These are phyloP conservation scores for Prunella fulvescens DNA, from an alignment of 2,113 vertebrate species.

Conservation along the genomic window DNA sequence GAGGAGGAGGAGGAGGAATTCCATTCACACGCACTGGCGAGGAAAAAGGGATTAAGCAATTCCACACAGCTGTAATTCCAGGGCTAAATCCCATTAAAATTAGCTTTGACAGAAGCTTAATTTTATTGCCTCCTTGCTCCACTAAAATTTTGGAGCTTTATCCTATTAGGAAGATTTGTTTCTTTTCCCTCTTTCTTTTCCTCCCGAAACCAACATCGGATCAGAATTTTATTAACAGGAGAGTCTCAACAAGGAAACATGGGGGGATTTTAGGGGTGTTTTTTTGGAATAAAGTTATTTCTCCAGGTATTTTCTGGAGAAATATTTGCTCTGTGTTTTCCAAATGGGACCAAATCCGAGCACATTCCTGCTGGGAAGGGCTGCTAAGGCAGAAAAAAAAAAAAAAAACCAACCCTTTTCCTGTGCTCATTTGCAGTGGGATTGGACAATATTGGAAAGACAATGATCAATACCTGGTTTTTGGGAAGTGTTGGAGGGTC, in stretches of 20 bases:
- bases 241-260: rapidly evolving
- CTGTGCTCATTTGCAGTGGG: rapidly evolving
- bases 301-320: background rate
- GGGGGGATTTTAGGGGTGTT: background rate
- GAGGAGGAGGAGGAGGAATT: background rate
- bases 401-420: too few relatives aligned
- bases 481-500: background rate
- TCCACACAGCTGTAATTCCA: background rate
- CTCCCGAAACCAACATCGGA: background rate
- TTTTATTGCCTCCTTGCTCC: background rate
- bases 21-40: background rate
- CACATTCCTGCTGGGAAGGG: rapidly evolving
- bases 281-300: background rate
- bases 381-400: background rate
- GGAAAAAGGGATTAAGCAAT: background rate
- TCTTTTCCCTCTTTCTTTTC: background rate
- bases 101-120: background rate
- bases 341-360: rapidly evolving
- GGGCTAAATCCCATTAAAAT: conserved; percentile 7
- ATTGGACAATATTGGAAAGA: background rate
- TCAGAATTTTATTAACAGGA: background rate
- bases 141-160: background rate
- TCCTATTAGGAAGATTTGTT: background rate
- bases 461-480: rapidly evolving
- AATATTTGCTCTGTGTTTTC: background rate